Evolutionary conservation across 2,797 vertebrate species (phyloP).

Genomic region (Labeo calbasu): DNA sequence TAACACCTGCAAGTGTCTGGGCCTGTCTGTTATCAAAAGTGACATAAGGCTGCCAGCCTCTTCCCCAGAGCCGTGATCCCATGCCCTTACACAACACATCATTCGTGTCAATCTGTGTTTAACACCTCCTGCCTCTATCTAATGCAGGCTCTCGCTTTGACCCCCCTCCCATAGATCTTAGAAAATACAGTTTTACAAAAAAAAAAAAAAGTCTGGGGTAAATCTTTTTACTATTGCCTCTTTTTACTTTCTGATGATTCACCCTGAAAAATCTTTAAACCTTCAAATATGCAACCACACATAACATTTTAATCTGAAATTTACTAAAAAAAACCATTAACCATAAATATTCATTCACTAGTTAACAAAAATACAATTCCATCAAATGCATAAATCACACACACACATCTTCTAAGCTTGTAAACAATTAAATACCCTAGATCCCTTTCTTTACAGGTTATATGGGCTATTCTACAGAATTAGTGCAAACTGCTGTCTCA

Average conservation of each 20-base stretch:
- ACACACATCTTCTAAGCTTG: neutral
- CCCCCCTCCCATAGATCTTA: slow-evolving; percentile 34
- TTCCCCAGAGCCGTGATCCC: slow-evolving; percentile 32
- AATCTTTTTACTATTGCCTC: neutral
- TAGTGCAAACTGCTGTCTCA: too few species aligned
- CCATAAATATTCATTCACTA: neutral
- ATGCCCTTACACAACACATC: slow-evolving; percentile 47
- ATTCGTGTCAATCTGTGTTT: slow-evolving; percentile 28
- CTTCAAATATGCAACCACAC: neutral
- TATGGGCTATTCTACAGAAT: too few species aligned
- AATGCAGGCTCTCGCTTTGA: neutral
- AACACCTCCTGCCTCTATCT: slow-evolving; percentile 24
- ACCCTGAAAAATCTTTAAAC: neutral
- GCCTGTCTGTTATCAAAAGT: slow-evolving; percentile 73
- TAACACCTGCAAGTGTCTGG: slow-evolving; percentile 75
- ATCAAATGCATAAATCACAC: neutral
- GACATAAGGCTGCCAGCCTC: slow-evolving; percentile 66
- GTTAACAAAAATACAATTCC: neutral
- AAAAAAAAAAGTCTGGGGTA: neutral
- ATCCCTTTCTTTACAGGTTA: neutral
- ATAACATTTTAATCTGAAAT: neutral
- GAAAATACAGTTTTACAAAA: neutral
- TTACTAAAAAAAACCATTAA: neutral
- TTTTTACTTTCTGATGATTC: neutral
- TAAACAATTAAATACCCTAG: neutral